Evolutionary conservation across 2,888 invertebrate genomes (phyloP).

Genomic region (Stegana nigrithorax): DNA sequence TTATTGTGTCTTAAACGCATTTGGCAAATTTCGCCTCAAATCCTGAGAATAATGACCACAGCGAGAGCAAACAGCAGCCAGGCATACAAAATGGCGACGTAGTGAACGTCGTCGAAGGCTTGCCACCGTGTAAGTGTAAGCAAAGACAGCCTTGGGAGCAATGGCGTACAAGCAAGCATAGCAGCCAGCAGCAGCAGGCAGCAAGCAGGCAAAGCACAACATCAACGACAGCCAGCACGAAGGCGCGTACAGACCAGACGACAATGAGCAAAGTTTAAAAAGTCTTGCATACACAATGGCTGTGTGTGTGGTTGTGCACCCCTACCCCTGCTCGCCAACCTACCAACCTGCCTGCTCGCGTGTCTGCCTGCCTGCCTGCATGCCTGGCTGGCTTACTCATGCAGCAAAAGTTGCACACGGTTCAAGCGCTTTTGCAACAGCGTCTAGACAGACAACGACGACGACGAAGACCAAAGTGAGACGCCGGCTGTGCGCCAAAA

Average conservation of each 20-base stretch:
- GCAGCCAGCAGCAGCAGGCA: no score
- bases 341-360: no score
- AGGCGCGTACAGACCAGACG: neutral
- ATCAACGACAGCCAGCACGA: neutral
- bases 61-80: no score
- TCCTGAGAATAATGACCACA: neutral
- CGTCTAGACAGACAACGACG: no score
- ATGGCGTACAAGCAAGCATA: no score
- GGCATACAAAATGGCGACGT: no score
- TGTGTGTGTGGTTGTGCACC: neutral
- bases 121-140: neutral
- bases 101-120: neutral
- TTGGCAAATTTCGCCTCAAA: constrained; percentile 13
- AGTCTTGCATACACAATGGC: neutral
- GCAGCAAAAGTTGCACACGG: constrained; percentile 17
- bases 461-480: no score
- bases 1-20: constrained; percentile 5
- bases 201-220: neutral
- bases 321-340: no score
- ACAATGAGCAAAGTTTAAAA: neutral
- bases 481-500: no score
- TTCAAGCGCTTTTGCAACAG: constrained; percentile 11
- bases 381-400: constrained; percentile 7
- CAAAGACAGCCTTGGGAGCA: neutral
- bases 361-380: neutral